Conservation (phyloP, 2,797 vertebrate genomes). For the Fringilla coelebs region DNA sequence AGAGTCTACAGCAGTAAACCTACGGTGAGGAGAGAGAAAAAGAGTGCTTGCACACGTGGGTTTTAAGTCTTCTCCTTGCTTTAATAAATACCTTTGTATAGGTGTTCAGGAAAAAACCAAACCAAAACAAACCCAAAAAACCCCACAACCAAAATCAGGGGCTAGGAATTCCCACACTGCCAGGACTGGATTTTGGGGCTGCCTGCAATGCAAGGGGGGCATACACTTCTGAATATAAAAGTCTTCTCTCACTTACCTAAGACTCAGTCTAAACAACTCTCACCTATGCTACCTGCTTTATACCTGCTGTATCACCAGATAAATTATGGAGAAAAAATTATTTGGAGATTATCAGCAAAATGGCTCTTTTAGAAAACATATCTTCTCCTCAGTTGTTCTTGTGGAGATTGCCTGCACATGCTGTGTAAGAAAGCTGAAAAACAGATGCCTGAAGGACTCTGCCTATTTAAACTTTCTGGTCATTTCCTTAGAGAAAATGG, state of each 20-base stretch:
- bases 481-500: neutral
- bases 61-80: neutral
- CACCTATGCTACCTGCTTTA: neutral
- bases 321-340: neutral
- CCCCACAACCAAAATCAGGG: neutral
- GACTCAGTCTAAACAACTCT: neutral
- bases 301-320: neutral
- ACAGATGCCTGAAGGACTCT: neutral
- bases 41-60: fast-evolving
- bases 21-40: neutral
- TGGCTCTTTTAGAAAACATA: neutral
- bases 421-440: neutral
- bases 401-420: neutral
- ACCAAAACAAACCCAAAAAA: neutral
- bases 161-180: neutral
- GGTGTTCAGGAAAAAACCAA: neutral
- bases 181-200: neutral
- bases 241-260: neutral
- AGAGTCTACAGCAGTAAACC: neutral
- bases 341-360: neutral
- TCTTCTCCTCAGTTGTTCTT: neutral
- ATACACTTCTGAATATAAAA: neutral
- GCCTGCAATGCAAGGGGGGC: neutral
- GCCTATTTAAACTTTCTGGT: neutral
- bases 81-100: neutral